These are phyloP conservation scores for Himalopsyche kuldschensis DNA, from an alignment of 2,888 invertebrate genomes.

Conservation along the genomic window DNA sequence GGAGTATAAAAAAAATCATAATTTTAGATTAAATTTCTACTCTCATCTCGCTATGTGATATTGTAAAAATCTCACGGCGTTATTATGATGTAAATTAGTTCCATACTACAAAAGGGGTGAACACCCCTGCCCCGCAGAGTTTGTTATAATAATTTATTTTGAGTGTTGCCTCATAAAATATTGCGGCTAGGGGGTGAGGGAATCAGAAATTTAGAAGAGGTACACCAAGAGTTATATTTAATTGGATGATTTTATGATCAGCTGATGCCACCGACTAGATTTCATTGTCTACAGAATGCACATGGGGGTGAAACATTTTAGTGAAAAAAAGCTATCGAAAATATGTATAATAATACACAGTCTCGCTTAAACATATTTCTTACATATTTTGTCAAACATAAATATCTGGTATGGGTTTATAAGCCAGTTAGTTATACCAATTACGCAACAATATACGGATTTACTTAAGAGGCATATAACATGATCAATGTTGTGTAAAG, in stretches of 20 bases:
- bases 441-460: too few relatives aligned
- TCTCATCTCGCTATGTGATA: not conserved
- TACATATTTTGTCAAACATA: too few relatives aligned
- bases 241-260: slow-evolving; percentile 18
- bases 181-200: slow-evolving; percentile 7
- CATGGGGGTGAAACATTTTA: too few relatives aligned
- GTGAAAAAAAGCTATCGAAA: too few relatives aligned
- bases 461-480: too few relatives aligned
- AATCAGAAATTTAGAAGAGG: not conserved
- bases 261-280: not conserved
- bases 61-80: not conserved
- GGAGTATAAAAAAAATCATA: too few relatives aligned
- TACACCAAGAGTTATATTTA: not conserved
- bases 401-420: too few relatives aligned
- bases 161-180: slow-evolving; percentile 18
- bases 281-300: not conserved
- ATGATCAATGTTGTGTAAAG: too few relatives aligned
- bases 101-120: slow-evolving; percentile 5
- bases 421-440: too few relatives aligned
- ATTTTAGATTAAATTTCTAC: not conserved
- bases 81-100: slow-evolving; percentile 20
- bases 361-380: too few relatives aligned
- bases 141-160: slow-evolving; percentile 21
- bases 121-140: not conserved
- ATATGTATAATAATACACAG: too few relatives aligned